Evolutionary conservation across 2,888 invertebrate species (phyloP).

Genomic region (Patella ulyssiponensis): DNA sequence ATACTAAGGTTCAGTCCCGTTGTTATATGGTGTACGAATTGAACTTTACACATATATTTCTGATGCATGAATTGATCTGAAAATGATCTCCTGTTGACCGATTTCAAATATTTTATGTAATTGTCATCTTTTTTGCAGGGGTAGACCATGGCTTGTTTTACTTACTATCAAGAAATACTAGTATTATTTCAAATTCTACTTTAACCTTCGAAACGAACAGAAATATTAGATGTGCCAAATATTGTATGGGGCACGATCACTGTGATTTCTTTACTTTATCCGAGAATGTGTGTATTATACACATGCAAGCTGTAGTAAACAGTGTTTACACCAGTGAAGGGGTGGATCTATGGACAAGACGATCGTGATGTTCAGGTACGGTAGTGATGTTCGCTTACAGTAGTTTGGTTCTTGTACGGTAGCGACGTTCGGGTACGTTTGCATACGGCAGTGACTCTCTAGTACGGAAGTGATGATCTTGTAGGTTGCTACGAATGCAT

Average conservation of each 20-base stretch:
- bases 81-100: no score
- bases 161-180: background rate
- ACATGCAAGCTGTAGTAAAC: background rate
- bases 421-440: no score
- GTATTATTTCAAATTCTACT: background rate
- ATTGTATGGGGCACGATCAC: background rate
- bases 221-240: background rate
- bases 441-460: no score
- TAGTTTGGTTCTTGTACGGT: no score
- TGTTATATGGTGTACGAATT: no score
- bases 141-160: background rate
- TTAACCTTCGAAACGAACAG: background rate
- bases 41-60: no score
- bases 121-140: background rate
- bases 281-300: background rate
- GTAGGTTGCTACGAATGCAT: no score
- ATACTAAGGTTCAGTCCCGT: no score
- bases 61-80: no score
- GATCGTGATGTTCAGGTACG: background rate
- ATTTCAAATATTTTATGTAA: no score
- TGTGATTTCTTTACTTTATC: background rate
- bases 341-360: background rate
- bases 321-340: background rate
- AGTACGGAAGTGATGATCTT: no score
- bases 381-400: no score